Conservation (phyloP, 2,888 invertebrate genomes). For the Lycophotia porphyrea region DNA sequence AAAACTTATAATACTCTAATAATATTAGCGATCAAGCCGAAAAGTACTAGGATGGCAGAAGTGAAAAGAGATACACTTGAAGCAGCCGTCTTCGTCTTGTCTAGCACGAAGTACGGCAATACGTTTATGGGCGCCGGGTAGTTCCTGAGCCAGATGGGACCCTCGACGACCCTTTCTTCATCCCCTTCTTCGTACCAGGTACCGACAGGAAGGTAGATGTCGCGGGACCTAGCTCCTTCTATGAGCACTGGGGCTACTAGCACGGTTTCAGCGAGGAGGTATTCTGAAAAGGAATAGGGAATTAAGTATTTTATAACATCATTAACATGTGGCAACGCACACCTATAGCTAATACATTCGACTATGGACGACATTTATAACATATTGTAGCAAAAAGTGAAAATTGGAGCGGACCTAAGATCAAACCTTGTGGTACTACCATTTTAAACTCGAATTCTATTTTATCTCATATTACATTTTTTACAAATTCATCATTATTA, state of each 20-base stretch:
- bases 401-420: conserved; percentile 4
- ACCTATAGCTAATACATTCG: not conserved
- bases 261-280: conserved; percentile 93
- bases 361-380: not conserved
- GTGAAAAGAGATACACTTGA: conserved; percentile 64
- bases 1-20: conserved; percentile 40
- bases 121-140: conserved; percentile 92
- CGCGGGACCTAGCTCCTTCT: conserved; percentile 90
- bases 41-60: conserved; percentile 69
- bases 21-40: conserved; percentile 69
- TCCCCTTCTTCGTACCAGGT: conserved; percentile 92
- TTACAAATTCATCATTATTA: not conserved
- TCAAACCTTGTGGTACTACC: conserved; percentile 1
- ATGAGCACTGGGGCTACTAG: conserved; percentile 94
- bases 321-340: not conserved
- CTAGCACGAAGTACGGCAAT: conserved; percentile 92
- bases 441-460: not conserved
- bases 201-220: conserved; percentile 94
- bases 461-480: not conserved
- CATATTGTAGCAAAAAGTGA: not conserved
- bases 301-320: not conserved
- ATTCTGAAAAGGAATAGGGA: conserved; percentile 90
- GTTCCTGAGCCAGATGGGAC: conserved; percentile 91
- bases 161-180: conserved; percentile 81
- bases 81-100: conserved; percentile 44